A percentile compares a stretch with the other conserved stretches of the same genome.
Conservation (phyloP, 2,797 vertebrate genomes). For the Sparus aurata region DNA sequence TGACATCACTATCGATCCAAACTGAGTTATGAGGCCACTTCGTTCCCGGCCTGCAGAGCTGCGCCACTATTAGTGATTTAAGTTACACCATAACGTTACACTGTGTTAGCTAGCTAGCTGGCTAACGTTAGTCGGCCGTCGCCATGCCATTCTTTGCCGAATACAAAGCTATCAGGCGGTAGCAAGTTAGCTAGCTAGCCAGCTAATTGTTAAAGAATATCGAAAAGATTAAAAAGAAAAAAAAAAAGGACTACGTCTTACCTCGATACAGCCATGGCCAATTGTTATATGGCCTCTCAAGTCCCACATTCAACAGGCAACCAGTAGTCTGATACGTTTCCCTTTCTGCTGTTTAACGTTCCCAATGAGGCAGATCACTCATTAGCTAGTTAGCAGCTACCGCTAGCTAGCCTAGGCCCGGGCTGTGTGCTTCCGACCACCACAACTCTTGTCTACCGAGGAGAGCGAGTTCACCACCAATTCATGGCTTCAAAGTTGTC, state of each 20-base stretch:
- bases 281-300: conserved; percentile 33
- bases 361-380: conserved; percentile 43
- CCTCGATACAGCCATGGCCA: conserved; percentile 88
- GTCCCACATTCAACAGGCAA: conserved; percentile 65
- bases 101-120: conserved; percentile 15
- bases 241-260: conserved; percentile 52
- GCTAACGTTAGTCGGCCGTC: conserved; percentile 36
- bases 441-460: conserved; percentile 56
- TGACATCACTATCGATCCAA: neutral
- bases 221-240: neutral
- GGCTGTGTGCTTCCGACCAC: conserved; percentile 55
- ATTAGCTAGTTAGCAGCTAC: conserved; percentile 73
- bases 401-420: conserved; percentile 74
- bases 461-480: conserved; percentile 65
- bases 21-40: neutral
- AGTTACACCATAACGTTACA: conserved; percentile 6
- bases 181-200: conserved; percentile 57
- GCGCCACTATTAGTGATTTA: neutral
- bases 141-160: conserved; percentile 57
- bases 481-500: conserved; percentile 82
- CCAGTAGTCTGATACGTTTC: neutral
- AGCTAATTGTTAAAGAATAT: conserved; percentile 43
- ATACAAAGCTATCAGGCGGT: conserved; percentile 53
- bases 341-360: conserved; percentile 18
- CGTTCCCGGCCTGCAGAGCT: neutral